Conservation (phyloP, 2,888 invertebrate genomes). For the Lamellibrachia columna region DNA sequence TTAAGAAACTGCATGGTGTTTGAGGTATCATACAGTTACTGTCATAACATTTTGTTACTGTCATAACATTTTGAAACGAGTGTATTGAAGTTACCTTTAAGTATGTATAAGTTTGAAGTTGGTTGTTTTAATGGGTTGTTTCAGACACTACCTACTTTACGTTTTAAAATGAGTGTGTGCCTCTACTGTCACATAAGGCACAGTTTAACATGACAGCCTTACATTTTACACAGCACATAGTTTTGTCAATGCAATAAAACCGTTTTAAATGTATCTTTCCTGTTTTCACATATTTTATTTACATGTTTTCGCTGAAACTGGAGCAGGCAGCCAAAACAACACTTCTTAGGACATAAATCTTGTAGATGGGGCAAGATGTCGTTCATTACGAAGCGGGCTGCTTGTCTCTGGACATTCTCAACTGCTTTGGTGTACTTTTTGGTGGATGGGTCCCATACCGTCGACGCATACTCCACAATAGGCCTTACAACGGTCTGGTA, state of each 20-base stretch:
- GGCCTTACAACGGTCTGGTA: too few relatives aligned
- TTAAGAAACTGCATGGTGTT: background rate
- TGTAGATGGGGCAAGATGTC: too few relatives aligned
- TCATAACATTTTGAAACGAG: background rate
- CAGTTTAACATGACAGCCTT: conserved; percentile 6
- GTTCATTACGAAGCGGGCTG: too few relatives aligned
- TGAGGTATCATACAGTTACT: background rate
- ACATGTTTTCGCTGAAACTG: background rate
- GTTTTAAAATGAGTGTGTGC: background rate
- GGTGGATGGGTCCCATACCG: too few relatives aligned
- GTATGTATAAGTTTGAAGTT: background rate
- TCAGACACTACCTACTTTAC: background rate
- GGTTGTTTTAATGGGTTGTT: background rate
- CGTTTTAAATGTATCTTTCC: background rate
- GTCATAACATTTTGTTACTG: background rate
- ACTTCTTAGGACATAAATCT: too few relatives aligned
- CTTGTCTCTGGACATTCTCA: too few relatives aligned
- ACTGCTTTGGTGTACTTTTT: too few relatives aligned
- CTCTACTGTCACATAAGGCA: background rate
- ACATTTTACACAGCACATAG: background rate
- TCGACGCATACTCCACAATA: too few relatives aligned
- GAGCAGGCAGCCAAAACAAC: background rate
- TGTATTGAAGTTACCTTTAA: background rate
- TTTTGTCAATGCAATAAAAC: background rate
- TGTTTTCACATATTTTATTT: background rate